phyloP scores from a whole-genome alignment of 2,888 invertebrate genomes.

The Parapristionchus giblindavisi region DNA sequence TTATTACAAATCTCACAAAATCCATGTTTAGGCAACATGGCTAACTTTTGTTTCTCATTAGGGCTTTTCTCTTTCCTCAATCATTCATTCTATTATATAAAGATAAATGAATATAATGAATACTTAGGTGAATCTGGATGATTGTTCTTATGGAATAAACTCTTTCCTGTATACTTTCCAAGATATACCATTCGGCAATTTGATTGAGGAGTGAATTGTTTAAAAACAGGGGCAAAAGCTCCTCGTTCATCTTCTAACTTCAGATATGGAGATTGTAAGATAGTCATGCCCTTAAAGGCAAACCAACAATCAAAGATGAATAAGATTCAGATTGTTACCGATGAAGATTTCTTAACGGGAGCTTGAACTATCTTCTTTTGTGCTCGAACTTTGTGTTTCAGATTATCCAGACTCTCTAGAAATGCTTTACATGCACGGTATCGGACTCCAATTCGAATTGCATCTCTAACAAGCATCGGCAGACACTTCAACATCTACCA shows the following conservation, averaged over 20 bases:
- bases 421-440: conserved; percentile 22
- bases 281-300: background rate
- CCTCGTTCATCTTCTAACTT: conserved; percentile 35
- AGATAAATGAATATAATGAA: background rate
- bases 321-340: background rate
- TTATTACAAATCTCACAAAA: conserved; percentile 34
- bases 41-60: background rate
- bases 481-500: conserved; percentile 10
- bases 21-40: conserved; percentile 2
- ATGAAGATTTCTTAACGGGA: background rate
- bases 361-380: conserved; percentile 14
- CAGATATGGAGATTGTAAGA: conserved; percentile 16
- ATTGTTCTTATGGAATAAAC: conserved; percentile 34
- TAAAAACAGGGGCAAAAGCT: conserved; percentile 27
- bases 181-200: conserved; percentile 26
- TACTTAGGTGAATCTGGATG: background rate
- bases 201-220: conserved; percentile 20
- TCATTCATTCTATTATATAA: background rate
- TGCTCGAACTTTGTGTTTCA: conserved; percentile 13
- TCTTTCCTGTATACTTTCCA: conserved; percentile 23
- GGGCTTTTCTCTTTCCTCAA: conserved; percentile 15
- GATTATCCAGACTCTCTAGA: conserved; percentile 3
- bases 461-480: conserved; percentile 37
- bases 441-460: conserved; percentile 20
- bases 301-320: background rate